Evolutionary conservation across 2,113 vertebrate species (phyloP), one percentile per base, ranked within the genome.

Genomic region (Rhinopithecus roxellana): DNA sequence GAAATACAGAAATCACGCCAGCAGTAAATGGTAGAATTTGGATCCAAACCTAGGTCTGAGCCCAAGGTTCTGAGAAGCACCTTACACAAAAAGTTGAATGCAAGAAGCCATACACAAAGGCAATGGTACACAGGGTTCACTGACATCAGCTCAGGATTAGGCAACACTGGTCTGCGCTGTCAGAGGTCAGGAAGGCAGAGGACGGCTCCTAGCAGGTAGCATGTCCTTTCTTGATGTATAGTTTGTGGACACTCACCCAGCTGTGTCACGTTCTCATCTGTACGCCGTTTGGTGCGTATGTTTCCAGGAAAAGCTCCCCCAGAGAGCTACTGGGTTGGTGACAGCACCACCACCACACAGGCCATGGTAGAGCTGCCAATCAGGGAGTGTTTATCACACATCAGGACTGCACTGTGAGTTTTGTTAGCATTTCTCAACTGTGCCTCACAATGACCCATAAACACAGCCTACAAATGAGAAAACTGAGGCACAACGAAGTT

Each of bases 71-170:
- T 22, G 17, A 32, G 67, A 74, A 45, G 61, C 2, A 10, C 69
- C 59, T 12, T 25, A 70, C 1, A 6, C 78, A 40, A 25, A 43
- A 32, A 35, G n/a, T 1, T 5, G 22, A 43, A 25, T 0, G 14
- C 13, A 48, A 17, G 27, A 69, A 69, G 30, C 80, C 55, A 70
- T 38, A 32, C 20, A 74, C 27, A 0, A 6, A 50, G 70, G 17
- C 9, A 0, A 9, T 5, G 1, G 22, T 0, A 0, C 1, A 1
- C 0, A 0, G 0, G 7, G 0, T 4, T 40, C 10, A 0, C 1
- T 7, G 10, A 9, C 0, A 0, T 1, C 1, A 14, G 57, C 43
- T 77, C 14, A 18, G n/a, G 18, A 16, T 23, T 3, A 10, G 20
- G 59, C n/a, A 20, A 27, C 64, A 6, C 12, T 6, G 55, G 2